Evolutionary conservation across 2,113 vertebrate species (phyloP).

Genomic region (Alligator mississippiensis): DNA sequence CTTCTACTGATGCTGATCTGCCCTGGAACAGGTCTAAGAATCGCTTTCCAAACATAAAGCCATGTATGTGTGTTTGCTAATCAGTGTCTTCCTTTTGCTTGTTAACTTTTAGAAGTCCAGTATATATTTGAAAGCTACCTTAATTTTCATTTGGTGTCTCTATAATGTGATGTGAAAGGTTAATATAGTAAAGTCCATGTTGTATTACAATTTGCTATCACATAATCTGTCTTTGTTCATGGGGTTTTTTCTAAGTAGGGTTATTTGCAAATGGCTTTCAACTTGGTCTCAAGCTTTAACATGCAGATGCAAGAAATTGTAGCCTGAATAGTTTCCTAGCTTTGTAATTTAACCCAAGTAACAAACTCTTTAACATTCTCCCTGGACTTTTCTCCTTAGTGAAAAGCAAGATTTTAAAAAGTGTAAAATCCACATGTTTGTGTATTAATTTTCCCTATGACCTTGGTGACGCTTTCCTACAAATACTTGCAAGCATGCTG

Average conservation of each 20-base stretch:
- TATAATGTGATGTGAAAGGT: background rate
- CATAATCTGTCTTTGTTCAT: slow-evolving; percentile 17
- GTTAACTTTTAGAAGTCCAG: background rate
- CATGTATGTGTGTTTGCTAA: slow-evolving; percentile 83
- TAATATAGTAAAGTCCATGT: background rate
- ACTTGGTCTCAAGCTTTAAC: slow-evolving; percentile 63
- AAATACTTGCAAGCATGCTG: slow-evolving; percentile 45
- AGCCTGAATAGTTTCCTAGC: slow-evolving; percentile 70
- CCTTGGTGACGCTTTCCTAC: slow-evolving; percentile 44
- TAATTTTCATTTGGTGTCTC: slow-evolving; percentile 23
- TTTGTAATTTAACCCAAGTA: slow-evolving; percentile 81
- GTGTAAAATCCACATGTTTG: slow-evolving; percentile 65
- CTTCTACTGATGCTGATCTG: slow-evolving; percentile 94
- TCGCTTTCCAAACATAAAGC: slow-evolving; percentile 98
- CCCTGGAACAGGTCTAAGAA: slow-evolving; percentile 98
- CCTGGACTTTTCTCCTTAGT: slow-evolving; percentile 19
- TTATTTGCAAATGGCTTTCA: slow-evolving; percentile 58
- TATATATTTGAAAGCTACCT: background rate
- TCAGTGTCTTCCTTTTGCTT: background rate
- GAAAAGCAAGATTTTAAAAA: slow-evolving; percentile 52
- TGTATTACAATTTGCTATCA: slow-evolving; percentile 44
- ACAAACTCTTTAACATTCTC: slow-evolving; percentile 73
- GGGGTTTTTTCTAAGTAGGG: slow-evolving; percentile 31
- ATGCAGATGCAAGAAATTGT: slow-evolving; percentile 80
- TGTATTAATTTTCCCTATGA: slow-evolving; percentile 52